A percentile compares a stretch with the other conserved stretches of the same genome.
Evolutionary conservation across 2,888 invertebrate species (phyloP).

Genomic region (Agrotis exclamationis): DNA sequence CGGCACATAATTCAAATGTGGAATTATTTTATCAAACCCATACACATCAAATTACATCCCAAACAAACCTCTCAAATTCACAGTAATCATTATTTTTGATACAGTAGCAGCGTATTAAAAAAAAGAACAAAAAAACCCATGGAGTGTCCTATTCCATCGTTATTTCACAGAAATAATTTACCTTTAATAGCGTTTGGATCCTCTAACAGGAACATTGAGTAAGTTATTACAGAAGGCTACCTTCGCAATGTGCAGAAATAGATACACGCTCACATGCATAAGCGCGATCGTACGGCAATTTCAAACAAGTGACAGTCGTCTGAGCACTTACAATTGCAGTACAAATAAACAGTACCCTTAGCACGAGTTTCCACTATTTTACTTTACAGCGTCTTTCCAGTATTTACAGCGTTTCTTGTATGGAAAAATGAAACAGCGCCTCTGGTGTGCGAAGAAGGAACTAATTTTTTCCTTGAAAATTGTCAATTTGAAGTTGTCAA

Average conservation of each 20-base stretch:
- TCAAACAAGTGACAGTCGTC: background rate
- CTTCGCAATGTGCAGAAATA: background rate
- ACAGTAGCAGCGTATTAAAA: background rate
- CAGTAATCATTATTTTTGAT: constrained; percentile 7
- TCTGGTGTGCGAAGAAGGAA: too few relatives aligned
- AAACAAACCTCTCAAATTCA: constrained; percentile 1
- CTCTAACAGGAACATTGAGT: background rate
- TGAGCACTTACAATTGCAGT: background rate
- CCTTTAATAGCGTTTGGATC: background rate
- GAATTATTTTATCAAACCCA: too few relatives aligned
- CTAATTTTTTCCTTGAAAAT: too few relatives aligned
- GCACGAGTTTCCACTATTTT: too few relatives aligned
- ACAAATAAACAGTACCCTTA: background rate
- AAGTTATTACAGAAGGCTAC: background rate
- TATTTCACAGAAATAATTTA: constrained; percentile 3
- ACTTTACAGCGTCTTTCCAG: too few relatives aligned
- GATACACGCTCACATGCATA: too few relatives aligned
- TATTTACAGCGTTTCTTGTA: too few relatives aligned
- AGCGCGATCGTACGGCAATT: too few relatives aligned
- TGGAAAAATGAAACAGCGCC: too few relatives aligned
- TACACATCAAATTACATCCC: background rate
- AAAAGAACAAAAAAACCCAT: background rate
- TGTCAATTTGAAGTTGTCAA: too few relatives aligned
- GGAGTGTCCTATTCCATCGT: background rate
- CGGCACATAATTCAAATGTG: too few relatives aligned